Evolutionary conservation across 2,113 vertebrate species (phyloP), one percentile per base, ranked within the genome.

Genomic region (Potamarius usumacintae): DNA sequence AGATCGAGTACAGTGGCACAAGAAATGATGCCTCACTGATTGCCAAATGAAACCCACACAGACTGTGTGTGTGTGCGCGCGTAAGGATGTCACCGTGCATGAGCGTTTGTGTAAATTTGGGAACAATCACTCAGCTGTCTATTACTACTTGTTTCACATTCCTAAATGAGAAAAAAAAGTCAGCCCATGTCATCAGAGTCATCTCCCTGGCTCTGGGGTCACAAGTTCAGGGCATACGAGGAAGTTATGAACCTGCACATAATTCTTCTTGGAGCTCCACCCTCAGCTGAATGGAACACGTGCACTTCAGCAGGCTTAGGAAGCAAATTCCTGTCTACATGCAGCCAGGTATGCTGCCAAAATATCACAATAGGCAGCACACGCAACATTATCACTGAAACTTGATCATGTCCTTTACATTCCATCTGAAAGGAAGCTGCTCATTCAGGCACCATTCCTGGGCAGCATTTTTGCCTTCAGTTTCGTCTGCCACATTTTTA

Each of bases 41-140:
- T 76, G 55, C 42, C n/a, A 67, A 53, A 55, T 74, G 48, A 63
- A 52, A 87, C 11, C 30, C 10, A 81, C 80, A 76, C 63, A 82
- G 55, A 17, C 77, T 22, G n/a, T 57, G 53, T 71, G 18, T 60
- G 65, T 14, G 34, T 27, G 63, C 55, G 15, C 17, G 15, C 53
- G 60, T 14, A 52, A 52, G 58, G 7, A 52, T 12, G 42, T 42
- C 42, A 42, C 42, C 42, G 42, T 42, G 42, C 42, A 42, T 42
- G 2, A 42, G 27, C 25, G 65, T 22, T 10, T 55, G 52, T 22
- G 9, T 20, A 34, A 17, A 58, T 80, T 58, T 9, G 0, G 4
- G 55, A 22, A 60, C 78, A 20, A 20, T 18, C 27, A 58, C 27
- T 20, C 17, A 2, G 0, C 27, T 22, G 27, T 80, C 27, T 30